Base-by-base conservation (phyloP, 30 jellyfish, hydroid and myxozoan genomes). In the Aurelia sp. region DNA sequence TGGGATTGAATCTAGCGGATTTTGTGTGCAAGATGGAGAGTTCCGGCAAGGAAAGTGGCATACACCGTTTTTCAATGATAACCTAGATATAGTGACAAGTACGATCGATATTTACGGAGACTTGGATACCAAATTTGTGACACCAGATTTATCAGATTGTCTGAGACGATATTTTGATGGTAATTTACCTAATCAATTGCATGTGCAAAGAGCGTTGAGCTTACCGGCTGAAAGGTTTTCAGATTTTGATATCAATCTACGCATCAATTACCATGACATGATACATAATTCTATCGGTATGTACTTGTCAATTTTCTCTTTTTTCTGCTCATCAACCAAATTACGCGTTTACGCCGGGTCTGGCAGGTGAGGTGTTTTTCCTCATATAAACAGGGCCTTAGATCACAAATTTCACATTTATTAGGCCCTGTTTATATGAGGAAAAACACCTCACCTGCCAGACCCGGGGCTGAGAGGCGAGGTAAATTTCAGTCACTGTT, bases 41-140 rank as follows among this genome's bases (percentile, higher is more conserved):
- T 92, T 92, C 53, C 83, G 95, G 27, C 97, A 87, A 57, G 84
- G 92, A 13, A 63, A 92, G 62, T 92, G 98, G 98, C 62, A 76
- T 55, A 80, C 95, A 53, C 99, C 99, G 60, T 94, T 59, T 53
- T 94, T 90, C 84, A 96, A 94, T 63, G 97, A 94, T 67, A 83
- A 96, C 18, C 79, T 94, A 84, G 97, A 87, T 47, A 89, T 94
- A 19, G 71, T 94, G 40, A 21, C 63, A 52, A 73, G 92, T 17
- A 60, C 99, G 19, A 68, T 77, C 31, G 97, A 94, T 60, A 93
- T 80, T 40, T 52, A 58, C 33, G 93, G 67, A 19, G 94, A 72
- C 22, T 47, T 94, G 21, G 81, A 74, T 4, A 85, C 13, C 9
- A 82, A 79, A 13, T 68, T 31, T 4, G 91, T 89, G 3, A 22